Evolutionary conservation across 2,113 vertebrate genomes (phyloP), one percentile per base, ranked within the genome.

Genomic region (Lathamus discolor): DNA sequence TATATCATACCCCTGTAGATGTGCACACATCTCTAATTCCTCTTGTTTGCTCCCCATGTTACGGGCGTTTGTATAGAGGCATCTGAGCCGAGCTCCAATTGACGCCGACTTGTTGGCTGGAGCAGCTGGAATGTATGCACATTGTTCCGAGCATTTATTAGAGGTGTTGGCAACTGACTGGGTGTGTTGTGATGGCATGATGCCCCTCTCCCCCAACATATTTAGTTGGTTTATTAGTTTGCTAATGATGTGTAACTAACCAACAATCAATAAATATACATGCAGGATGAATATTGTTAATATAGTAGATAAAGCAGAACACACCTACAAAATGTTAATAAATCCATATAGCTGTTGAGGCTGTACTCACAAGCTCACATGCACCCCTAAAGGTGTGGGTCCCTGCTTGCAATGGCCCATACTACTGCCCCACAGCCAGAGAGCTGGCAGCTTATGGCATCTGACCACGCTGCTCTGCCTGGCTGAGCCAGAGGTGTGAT

Each of bases 341-440:
- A 95, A 80, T 27, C 5, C 24, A 31, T 62, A 44, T 2, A 70
- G 9, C 25, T 31, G 13, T 1, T 49, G 35, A 41, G 16, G 11
- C 22, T 37, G 5, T 17, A 66, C 10, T 14, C 35, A 43, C 0
- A 0, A 80, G 46, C 7, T 61, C 24, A n/a, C 0, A 1, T 8
- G 10, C 4, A 9, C 31, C 48, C 43, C 29, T 15, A 0, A 0
- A 48, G 10, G 13, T 35, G 24, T 31, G 20, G 15, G 16, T 19
- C 12, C 27, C 33, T 44, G 14, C 28, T 75, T 44, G 37, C 1
- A 1, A 10, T 27, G 49, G 20, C 27, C 29, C 13, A 3, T 19
- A 11, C 17, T 66, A 7, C 17, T 52, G 7, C 6, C 3, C 13
- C 43, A 44, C 24, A 17, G 3, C 18, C 63, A 41, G 48, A 63